phyloP scores from a whole-genome alignment of 2,113 vertebrate species.

The Daubentonia madagascariensis region DNA sequence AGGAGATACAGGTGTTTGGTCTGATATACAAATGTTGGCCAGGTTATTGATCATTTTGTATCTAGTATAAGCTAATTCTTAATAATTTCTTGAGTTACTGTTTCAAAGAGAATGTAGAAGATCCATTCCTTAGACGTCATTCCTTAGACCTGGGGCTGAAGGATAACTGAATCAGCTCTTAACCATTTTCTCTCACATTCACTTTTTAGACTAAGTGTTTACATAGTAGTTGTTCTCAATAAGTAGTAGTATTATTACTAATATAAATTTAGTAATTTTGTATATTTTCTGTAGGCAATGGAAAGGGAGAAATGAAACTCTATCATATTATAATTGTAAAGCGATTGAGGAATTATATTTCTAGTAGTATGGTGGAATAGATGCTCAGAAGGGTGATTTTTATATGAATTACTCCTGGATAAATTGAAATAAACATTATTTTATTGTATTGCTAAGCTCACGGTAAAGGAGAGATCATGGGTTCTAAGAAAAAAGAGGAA shows the following conservation, averaged over 20 bases:
- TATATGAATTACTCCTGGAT: not conserved
- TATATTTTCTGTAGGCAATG: not conserved
- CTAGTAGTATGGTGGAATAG: not conserved
- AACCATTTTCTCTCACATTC: not conserved
- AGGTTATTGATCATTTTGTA: not conserved
- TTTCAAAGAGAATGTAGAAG: not conserved
- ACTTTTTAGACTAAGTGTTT: not conserved
- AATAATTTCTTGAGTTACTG: not conserved
- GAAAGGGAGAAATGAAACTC: not conserved
- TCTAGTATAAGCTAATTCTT: not conserved
- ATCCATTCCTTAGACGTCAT: not conserved
- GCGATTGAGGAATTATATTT: not conserved
- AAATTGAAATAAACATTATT: not conserved
- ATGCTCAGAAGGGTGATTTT: not conserved
- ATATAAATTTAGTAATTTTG: not conserved
- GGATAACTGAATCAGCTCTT: not conserved
- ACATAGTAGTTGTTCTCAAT: not conserved
- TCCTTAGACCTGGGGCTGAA: not conserved
- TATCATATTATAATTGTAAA: not conserved
- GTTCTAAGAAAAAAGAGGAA: not conserved
- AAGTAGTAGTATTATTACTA: not conserved
- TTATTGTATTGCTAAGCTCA: not conserved
- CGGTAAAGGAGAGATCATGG: not conserved
- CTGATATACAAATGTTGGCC: not conserved
- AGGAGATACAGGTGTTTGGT: not conserved